Evolutionary conservation across 2,888 invertebrate genomes (phyloP).

Genomic region (Thysanoteuthis rhombus): DNA sequence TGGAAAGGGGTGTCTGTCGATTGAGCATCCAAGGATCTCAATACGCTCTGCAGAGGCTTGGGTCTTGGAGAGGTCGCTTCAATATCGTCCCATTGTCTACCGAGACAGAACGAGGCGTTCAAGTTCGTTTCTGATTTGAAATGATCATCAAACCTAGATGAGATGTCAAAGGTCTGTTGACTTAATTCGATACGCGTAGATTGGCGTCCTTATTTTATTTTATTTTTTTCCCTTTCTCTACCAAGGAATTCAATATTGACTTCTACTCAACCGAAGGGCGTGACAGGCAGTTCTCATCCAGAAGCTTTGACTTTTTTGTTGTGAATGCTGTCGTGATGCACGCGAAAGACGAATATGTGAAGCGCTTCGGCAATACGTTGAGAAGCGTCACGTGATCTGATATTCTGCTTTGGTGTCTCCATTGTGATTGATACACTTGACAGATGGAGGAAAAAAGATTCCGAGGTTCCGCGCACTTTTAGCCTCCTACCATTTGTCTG

Average conservation of each 20-base stretch:
- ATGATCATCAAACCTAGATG: too few relatives aligned
- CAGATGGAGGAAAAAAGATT: background rate
- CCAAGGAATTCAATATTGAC: background rate
- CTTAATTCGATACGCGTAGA: too few relatives aligned
- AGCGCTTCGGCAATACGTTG: background rate
- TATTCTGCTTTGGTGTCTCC: background rate
- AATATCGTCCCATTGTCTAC: too few relatives aligned
- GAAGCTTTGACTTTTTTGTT: background rate
- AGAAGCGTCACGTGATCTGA: background rate
- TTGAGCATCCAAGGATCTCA: too few relatives aligned
- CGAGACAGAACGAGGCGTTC: too few relatives aligned
- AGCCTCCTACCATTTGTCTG: background rate
- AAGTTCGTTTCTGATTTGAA: too few relatives aligned
- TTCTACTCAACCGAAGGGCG: background rate
- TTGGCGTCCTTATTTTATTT: too few relatives aligned
- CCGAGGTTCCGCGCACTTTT: background rate
- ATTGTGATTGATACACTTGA: background rate
- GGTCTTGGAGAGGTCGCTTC: too few relatives aligned
- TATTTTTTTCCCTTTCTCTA: too few relatives aligned
- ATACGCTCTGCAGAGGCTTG: too few relatives aligned
- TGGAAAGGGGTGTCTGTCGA: too few relatives aligned
- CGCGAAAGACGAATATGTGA: background rate
- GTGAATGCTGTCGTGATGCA: background rate
- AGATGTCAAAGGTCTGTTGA: too few relatives aligned
- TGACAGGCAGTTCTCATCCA: background rate